Conservation (phyloP, 2,888 invertebrate species). For the Drosophila infuscata region DNA sequence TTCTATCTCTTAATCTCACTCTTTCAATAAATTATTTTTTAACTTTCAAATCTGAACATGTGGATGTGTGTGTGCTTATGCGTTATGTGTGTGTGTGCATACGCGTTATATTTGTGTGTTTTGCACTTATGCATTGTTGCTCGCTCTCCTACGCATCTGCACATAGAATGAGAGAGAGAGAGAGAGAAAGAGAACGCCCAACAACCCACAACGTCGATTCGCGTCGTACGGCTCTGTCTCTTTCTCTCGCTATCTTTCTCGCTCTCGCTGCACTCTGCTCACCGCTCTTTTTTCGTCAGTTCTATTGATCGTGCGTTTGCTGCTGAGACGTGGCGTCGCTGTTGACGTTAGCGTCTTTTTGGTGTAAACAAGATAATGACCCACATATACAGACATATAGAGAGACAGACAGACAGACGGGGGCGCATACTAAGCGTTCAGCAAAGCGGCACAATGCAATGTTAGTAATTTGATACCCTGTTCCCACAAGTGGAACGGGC, state of each 20-base stretch:
- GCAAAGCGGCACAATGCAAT: conserved; percentile 54
- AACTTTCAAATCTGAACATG: background rate
- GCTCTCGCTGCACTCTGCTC: background rate
- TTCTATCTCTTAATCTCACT: background rate
- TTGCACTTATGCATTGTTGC: conserved; percentile 4
- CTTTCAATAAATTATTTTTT: background rate
- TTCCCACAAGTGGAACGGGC: background rate
- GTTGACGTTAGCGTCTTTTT: conserved; percentile 31
- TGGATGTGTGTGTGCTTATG: background rate
- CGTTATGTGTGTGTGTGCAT: background rate
- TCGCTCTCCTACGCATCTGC: conserved; percentile 10
- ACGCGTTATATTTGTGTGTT: background rate
- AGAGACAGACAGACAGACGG: conserved; percentile 13
- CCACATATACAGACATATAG: conserved; percentile 55
- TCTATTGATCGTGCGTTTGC: conserved; percentile 33
- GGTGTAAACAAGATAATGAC: conserved; percentile 78
- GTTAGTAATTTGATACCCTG: conserved; percentile 19
- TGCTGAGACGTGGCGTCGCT: conserved; percentile 34
- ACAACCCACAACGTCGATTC: background rate
- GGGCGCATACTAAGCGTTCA: conserved; percentile 56
- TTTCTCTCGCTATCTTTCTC: background rate
- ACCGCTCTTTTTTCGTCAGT: conserved; percentile 7
- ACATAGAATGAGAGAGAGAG: background rate
- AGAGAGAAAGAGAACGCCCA: background rate
- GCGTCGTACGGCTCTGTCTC: background rate